phyloP scores from a whole-genome alignment of 2,113 vertebrate genomes.

The Leucoraja erinaceus region DNA sequence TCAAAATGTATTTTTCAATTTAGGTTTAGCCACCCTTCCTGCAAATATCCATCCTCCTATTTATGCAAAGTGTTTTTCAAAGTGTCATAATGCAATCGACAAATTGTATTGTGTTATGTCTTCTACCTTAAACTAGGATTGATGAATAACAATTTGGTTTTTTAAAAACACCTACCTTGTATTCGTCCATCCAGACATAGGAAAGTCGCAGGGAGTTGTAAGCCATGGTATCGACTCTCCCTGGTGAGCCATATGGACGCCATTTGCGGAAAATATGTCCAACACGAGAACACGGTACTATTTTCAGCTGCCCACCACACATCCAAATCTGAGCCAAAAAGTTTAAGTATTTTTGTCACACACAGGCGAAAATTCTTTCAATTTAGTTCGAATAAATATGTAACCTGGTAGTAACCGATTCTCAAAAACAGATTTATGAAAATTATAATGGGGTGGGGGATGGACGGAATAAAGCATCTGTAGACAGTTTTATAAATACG shows the following conservation, averaged over 20 bases:
- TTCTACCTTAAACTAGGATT: background rate
- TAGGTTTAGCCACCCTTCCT: background rate
- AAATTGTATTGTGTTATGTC: background rate
- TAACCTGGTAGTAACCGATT: no score
- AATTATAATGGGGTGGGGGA: no score
- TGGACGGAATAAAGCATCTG: background rate
- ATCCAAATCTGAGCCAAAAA: slow-evolving; percentile 38
- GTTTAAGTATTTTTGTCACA: background rate
- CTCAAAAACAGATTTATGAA: no score
- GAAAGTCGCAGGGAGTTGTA: slow-evolving; percentile 38
- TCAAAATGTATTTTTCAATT: background rate
- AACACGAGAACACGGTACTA: slow-evolving; percentile 36
- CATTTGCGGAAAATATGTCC: slow-evolving; percentile 39
- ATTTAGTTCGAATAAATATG: no score
- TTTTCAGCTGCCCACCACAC: slow-evolving; percentile 38
- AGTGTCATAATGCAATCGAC: no score
- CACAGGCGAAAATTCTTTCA: background rate
- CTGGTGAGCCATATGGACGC: slow-evolving; percentile 34
- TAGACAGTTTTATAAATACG: background rate
- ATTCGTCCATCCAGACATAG: slow-evolving; percentile 38
- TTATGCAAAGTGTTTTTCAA: background rate
- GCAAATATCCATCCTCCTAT: background rate
- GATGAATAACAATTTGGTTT: background rate
- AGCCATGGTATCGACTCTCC: slow-evolving; percentile 30
- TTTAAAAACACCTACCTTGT: slow-evolving; percentile 19